Evolutionary conservation across 2,888 invertebrate species (phyloP).

Genomic region (Tigriopus californicus): DNA sequence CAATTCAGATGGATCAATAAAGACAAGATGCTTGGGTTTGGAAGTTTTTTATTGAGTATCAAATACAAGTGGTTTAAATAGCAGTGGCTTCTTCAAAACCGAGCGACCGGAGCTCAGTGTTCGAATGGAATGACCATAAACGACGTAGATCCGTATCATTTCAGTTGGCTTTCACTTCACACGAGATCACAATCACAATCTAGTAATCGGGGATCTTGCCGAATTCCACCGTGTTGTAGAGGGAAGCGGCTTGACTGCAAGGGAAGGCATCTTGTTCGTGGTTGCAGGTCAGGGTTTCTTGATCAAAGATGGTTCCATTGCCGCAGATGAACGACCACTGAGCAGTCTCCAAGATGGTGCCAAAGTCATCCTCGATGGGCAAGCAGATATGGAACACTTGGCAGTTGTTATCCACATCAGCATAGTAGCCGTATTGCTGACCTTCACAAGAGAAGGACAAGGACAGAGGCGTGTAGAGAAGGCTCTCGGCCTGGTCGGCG

Average conservation of each 20-base stretch:
- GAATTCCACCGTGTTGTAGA: slow-evolving; percentile 34
- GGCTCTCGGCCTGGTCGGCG: slow-evolving; percentile 18
- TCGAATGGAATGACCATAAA: too few relatives aligned
- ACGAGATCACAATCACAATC: too few relatives aligned
- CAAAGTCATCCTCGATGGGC: slow-evolving; percentile 16
- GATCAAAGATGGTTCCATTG: slow-evolving; percentile 22
- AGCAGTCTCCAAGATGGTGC: slow-evolving; percentile 16
- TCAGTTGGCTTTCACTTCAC: too few relatives aligned
- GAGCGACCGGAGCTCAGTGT: too few relatives aligned
- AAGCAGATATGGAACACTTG: slow-evolving; percentile 25
- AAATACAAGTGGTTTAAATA: too few relatives aligned
- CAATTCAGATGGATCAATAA: too few relatives aligned
- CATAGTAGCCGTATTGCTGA: slow-evolving; percentile 54
- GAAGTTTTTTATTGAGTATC: too few relatives aligned
- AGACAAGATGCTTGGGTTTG: too few relatives aligned
- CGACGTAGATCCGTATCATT: too few relatives aligned
- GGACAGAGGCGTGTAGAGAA: slow-evolving; percentile 16
- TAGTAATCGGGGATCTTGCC: neutral
- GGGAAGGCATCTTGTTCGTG: slow-evolving; percentile 49
- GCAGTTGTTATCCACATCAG: slow-evolving; percentile 68
- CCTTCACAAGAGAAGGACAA: slow-evolving; percentile 18
- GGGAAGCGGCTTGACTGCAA: slow-evolving; percentile 53
- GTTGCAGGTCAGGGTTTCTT: slow-evolving; percentile 49
- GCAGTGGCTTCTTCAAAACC: too few relatives aligned
- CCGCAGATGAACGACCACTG: slow-evolving; percentile 20